Evolutionary conservation across 2,113 vertebrate genomes (phyloP).

Genomic region (Trematomus loennbergii): DNA sequence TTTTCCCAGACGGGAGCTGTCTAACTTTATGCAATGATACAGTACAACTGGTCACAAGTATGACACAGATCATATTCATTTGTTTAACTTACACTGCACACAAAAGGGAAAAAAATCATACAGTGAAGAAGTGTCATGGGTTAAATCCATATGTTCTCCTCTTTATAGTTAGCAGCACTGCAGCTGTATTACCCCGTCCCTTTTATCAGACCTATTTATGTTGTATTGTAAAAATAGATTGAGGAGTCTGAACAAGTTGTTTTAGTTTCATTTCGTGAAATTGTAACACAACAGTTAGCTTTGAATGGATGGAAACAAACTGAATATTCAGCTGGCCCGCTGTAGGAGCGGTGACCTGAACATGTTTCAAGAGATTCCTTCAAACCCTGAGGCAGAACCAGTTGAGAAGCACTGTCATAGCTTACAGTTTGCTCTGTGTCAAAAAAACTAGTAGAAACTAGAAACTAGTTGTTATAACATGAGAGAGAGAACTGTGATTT

Average conservation of each 20-base stretch:
- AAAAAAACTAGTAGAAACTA: background rate
- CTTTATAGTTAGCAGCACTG: background rate
- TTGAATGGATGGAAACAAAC: background rate
- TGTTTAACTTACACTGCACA: background rate
- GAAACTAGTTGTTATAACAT: background rate
- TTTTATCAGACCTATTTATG: too few relatives aligned
- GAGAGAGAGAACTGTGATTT: background rate
- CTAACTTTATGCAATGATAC: background rate
- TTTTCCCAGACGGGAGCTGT: background rate
- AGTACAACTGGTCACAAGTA: background rate
- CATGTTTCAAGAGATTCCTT: too few relatives aligned
- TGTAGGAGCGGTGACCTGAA: background rate
- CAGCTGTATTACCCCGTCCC: too few relatives aligned
- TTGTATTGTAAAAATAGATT: too few relatives aligned
- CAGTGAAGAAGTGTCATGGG: background rate
- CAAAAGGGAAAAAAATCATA: background rate
- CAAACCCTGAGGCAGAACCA: background rate
- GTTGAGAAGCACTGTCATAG: slow-evolving; percentile 3
- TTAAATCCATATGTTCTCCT: background rate
- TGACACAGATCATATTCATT: background rate
- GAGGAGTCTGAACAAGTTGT: background rate
- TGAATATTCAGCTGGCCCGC: background rate
- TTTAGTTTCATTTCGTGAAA: background rate
- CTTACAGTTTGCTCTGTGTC: background rate
- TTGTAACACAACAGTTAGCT: background rate